Evolutionary conservation across 2,113 vertebrate genomes (phyloP), one percentile per base, ranked within the genome.

Genomic region (Saguinus imperator): DNA sequence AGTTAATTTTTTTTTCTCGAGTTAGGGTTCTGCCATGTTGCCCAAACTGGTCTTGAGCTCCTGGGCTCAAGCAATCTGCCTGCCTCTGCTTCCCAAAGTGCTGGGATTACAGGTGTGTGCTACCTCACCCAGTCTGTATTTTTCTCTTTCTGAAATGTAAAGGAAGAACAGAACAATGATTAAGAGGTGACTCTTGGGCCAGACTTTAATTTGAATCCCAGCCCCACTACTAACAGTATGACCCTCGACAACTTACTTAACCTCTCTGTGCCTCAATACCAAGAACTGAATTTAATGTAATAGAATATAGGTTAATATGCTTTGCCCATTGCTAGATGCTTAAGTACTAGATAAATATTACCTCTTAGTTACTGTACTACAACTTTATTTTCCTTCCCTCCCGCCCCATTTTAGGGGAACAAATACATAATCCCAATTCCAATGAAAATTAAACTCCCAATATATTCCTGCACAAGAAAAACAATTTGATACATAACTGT

Each of bases 131-230:
- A 27, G 66, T 9, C 86, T 91, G 91, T 76, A 64, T 94, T 96
- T 87, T 94, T 85, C n/a, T 80, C 61, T 92, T 95, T 35, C 64
- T 94, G 16, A 94, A 94, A 94, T 64, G 35, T 57, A 92, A 94
- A 97, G 20, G 61, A 87, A 94, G 52, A 13, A 93, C 1, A 92
- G 20, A 79, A 35, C 6, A 76, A 52, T 50, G 50, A 83, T n/a
- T 88, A 97, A 93, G 55, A 80, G 43, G 29, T 21, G 21, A 27
- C 32, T 92, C 66, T 52, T 93, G 48, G 68, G 64, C 87, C 43
- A 87, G 75, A 83, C 29, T 48, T 73, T 77, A 93, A 80, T 72
- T 14, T 94, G 89, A 97, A 91, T 57, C 50, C 13, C 50, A 85
- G 85, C 32, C 83, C 61, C 5, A 64, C 37, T 8, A 93, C 29